phyloP scores from a whole-genome alignment of 2,113 vertebrate genomes.

The Abramis brama region DNA sequence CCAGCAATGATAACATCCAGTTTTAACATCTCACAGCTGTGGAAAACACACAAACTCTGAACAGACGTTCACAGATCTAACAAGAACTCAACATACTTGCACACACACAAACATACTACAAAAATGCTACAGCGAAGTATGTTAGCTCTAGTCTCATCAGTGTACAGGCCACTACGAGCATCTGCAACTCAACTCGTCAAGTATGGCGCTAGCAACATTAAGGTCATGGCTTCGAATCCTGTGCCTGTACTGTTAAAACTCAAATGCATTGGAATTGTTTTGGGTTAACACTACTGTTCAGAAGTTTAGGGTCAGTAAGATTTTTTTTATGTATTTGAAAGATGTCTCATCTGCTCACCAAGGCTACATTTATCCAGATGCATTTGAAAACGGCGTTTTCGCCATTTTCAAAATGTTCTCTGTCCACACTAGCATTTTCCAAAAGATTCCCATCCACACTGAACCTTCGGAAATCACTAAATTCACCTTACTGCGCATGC shows the following conservation, averaged over 20 bases:
- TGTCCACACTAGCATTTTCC: too few relatives aligned
- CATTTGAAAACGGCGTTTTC: too few relatives aligned
- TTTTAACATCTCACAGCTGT: constrained; percentile 18
- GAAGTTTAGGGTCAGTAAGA: neutral
- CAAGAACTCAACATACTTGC: constrained; percentile 27
- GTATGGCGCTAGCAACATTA: neutral
- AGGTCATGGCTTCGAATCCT: neutral
- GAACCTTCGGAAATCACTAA: too few relatives aligned
- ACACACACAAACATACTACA: constrained; percentile 6
- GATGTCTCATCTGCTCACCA: neutral
- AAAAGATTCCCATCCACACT: too few relatives aligned
- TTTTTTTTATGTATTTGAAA: neutral
- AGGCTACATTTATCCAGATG: too few relatives aligned
- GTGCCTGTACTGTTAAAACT: neutral
- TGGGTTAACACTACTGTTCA: neutral
- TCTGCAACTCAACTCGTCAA: neutral
- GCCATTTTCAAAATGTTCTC: too few relatives aligned
- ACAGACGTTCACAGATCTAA: constrained; percentile 28
- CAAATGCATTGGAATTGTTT: neutral
- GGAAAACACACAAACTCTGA: constrained; percentile 12
- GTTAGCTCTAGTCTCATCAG: neutral
- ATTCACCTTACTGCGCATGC: too few relatives aligned
- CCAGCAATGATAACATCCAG: neutral
- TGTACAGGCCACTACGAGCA: neutral
- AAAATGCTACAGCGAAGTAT: neutral